phyloP scores from a whole-genome alignment of 2,113 vertebrate species.

The Oxyruncus cristatus region DNA sequence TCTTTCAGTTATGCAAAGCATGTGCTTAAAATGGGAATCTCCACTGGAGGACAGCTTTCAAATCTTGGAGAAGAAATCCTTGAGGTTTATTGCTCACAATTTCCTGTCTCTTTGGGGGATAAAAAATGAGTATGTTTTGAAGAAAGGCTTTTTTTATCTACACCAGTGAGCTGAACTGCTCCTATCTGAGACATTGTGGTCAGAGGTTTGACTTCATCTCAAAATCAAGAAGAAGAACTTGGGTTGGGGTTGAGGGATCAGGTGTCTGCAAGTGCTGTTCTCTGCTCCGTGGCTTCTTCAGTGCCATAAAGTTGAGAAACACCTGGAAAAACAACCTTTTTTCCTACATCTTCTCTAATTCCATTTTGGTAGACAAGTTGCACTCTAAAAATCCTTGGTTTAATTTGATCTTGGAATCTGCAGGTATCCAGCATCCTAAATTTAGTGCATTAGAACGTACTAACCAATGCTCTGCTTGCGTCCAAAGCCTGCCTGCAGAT shows the following conservation, averaged over 20 bases:
- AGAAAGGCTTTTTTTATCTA: not conserved
- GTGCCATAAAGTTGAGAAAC: not conserved
- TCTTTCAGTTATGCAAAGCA: slow-evolving; percentile 25
- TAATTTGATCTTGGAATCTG: fast-evolving
- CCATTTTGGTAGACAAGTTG: not conserved
- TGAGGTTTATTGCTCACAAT: slow-evolving; percentile 10
- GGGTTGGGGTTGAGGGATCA: not conserved
- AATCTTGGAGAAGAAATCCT: not conserved
- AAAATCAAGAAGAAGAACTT: not conserved
- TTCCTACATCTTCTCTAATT: not conserved
- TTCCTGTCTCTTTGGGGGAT: not conserved
- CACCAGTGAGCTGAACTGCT: not conserved
- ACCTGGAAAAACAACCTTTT: not conserved
- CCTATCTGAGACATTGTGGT: not conserved
- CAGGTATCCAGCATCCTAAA: not conserved
- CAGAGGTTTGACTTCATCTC: not conserved
- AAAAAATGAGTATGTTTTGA: not conserved
- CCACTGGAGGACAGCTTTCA: not conserved
- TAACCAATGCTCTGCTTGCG: not conserved
- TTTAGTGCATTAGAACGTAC: not conserved
- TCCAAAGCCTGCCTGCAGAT: not conserved
- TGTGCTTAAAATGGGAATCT: slow-evolving; percentile 3
- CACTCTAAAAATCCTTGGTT: not conserved
- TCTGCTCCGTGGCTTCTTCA: fast-evolving
- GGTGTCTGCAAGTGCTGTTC: not conserved